Evolutionary conservation across 2,888 invertebrate genomes (phyloP).

Genomic region (Pyrgus malvae): DNA sequence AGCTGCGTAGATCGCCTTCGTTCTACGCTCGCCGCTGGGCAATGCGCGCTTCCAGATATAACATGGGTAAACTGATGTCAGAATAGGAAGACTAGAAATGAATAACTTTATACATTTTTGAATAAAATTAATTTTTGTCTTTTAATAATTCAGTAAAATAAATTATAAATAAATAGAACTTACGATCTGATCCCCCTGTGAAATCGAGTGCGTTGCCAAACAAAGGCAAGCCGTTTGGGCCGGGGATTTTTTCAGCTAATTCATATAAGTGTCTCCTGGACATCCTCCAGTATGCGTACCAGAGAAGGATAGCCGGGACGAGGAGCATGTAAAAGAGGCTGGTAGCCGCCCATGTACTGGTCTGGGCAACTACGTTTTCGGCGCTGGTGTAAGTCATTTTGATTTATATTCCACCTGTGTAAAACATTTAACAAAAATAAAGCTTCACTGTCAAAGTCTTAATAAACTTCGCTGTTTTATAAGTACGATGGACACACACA

Average conservation of each 20-base stretch:
- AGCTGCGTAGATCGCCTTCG: too few species aligned
- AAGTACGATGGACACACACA: too few species aligned
- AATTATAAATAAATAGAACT: slow-evolving; percentile 45
- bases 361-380: slow-evolving; percentile 63
- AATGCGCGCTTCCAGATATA: too few species aligned
- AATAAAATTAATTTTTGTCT: not conserved
- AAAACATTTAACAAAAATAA: too few species aligned
- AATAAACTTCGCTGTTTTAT: too few species aligned
- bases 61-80: too few species aligned
- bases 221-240: slow-evolving; percentile 87
- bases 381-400: slow-evolving; percentile 67
- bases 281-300: slow-evolving; percentile 88
- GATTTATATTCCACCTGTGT: slow-evolving; percentile 12
- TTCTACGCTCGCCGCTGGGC: too few species aligned
- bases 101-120: too few species aligned
- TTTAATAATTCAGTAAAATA: not conserved
- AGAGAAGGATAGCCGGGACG: slow-evolving; percentile 85
- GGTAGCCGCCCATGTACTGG: slow-evolving; percentile 82
- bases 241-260: slow-evolving; percentile 86
- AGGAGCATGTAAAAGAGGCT: slow-evolving; percentile 88
- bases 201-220: slow-evolving; percentile 89
- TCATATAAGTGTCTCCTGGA: slow-evolving; percentile 87
- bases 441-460: too few species aligned
- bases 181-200: slow-evolving; percentile 87
- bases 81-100: too few species aligned